These are phyloP conservation scores for Protodeltote pygarga DNA, from an alignment of 2,888 invertebrate species.

Conservation along the genomic window DNA sequence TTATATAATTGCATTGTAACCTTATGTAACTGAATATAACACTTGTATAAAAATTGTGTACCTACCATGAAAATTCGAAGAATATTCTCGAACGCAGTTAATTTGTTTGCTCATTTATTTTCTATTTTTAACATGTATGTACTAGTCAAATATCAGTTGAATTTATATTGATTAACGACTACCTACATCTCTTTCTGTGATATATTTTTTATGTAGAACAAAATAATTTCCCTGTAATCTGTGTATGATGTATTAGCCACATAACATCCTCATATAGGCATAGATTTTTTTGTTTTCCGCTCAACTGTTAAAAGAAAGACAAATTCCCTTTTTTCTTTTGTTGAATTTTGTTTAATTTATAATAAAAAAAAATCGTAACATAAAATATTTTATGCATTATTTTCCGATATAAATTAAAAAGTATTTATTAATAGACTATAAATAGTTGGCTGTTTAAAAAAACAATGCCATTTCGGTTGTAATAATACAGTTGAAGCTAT, in stretches of 20 bases:
- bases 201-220: slow-evolving; percentile 78
- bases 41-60: slow-evolving; percentile 27
- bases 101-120: slow-evolving; percentile 62
- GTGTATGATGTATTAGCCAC: slow-evolving; percentile 75
- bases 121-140: slow-evolving; percentile 63
- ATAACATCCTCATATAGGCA: slow-evolving; percentile 71
- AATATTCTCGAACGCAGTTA: slow-evolving; percentile 29
- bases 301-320: slow-evolving; percentile 57
- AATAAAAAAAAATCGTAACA: slow-evolving; percentile 33
- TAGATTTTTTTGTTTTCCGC: slow-evolving; percentile 51
- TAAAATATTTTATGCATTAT: slow-evolving; percentile 36
- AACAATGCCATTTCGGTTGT: slow-evolving; percentile 65
- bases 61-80: slow-evolving; percentile 19
- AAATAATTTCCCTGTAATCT: slow-evolving; percentile 62
- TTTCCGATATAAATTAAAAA: slow-evolving; percentile 37
- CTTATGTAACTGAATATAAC: slow-evolving; percentile 29
- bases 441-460: slow-evolving; percentile 47
- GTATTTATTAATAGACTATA: slow-evolving; percentile 45
- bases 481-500: slow-evolving; percentile 61
- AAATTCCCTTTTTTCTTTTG: slow-evolving; percentile 39
- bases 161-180: slow-evolving; percentile 62
- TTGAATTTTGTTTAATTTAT: slow-evolving; percentile 48
- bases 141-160: slow-evolving; percentile 81
- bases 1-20: slow-evolving; percentile 51
- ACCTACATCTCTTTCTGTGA: slow-evolving; percentile 76